These are phyloP conservation scores for Anthophora plumipes DNA, from an alignment of 2,888 invertebrate genomes.

Conservation along the genomic window DNA sequence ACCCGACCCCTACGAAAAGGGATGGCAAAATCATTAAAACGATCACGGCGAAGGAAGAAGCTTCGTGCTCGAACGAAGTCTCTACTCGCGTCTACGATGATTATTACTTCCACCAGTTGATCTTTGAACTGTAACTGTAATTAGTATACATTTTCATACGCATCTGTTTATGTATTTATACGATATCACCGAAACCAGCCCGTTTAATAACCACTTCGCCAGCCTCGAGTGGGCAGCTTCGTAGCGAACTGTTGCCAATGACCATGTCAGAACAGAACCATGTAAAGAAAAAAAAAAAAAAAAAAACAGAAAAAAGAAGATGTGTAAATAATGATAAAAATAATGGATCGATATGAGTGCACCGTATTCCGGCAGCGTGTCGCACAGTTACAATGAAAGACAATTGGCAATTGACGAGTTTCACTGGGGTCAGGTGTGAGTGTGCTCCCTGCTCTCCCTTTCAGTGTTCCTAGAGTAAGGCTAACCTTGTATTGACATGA, in stretches of 20 bases:
- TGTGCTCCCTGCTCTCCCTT: slow-evolving; percentile 82
- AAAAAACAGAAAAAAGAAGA: background rate
- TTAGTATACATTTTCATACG: slow-evolving; percentile 53
- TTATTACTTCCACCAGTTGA: slow-evolving; percentile 54
- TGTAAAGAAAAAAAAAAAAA: background rate
- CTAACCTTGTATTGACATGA: slow-evolving; percentile 63
- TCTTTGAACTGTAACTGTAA: slow-evolving; percentile 37
- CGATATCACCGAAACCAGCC: slow-evolving; percentile 56
- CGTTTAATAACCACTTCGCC: slow-evolving; percentile 67
- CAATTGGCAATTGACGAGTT: slow-evolving; percentile 83
- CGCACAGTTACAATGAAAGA: slow-evolving; percentile 35
- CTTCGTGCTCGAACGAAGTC: slow-evolving; percentile 5
- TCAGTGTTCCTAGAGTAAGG: slow-evolving; percentile 79
- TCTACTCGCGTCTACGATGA: slow-evolving; percentile 26
- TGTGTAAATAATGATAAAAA: slow-evolving; percentile 12
- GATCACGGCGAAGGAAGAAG: slow-evolving; percentile 23
- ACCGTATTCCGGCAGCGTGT: slow-evolving; percentile 37
- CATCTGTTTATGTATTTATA: slow-evolving; percentile 28
- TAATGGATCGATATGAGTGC: slow-evolving; percentile 34
- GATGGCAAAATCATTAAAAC: slow-evolving; percentile 77
- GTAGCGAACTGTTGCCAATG: slow-evolving; percentile 81
- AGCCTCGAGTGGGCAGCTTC: slow-evolving; percentile 83
- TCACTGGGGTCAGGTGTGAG: slow-evolving; percentile 84
- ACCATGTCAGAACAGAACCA: slow-evolving; percentile 80
- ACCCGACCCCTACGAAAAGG: slow-evolving; percentile 84